Evolutionary conservation across 2,797 vertebrate species (phyloP), one percentile per base, ranked within the genome.

Genomic region (Distichodus sexfasciatus): DNA sequence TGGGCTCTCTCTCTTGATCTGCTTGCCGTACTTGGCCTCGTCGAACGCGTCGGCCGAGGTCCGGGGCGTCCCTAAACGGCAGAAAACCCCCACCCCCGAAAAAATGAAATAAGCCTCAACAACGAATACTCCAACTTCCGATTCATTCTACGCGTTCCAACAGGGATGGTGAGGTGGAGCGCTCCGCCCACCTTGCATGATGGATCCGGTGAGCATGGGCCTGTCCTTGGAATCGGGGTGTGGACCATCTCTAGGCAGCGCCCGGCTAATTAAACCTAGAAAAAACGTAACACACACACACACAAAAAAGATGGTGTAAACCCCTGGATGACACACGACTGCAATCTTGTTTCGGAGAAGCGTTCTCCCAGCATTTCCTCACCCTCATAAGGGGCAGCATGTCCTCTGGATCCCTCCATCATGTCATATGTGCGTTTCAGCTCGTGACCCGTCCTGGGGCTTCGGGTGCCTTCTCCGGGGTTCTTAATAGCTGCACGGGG

Each of bases 401-500:
- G 91, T 29, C 91, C 94, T 79, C 94, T 92, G 71, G 91, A 87
- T 75, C 93, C 94, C 83, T 99, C 97, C 85, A 99, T 96, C 74
- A 95, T 93, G 8, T 99, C 96, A 26, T 95, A 97, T n/a, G 91
- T 89, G 81, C 97, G 94, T 80, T 99, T 99, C 23, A 96, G 88
- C 65, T 99, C 97, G 38, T 94, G 94, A 79, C 88, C 87, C 10
- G 87, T 94, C 82, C 96, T 92, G 26, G 96, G 96, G 79, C 96
- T 99, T 78, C 94, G 92, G 23, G 96, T 98, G 76, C 93, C 97
- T 85, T 98, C 97, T 79, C 95, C 92, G 40, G 94, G 88, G 70
- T 98, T 98, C 86, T 98, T 99, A 80, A 96, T 94, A 69, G 94
- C 96, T 97, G 80, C 61, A n/a, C n/a, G n/a, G n/a, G n/a, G n/a